These are phyloP conservation scores for Drosophila stalkeri DNA, from an alignment of 2,888 invertebrate genomes.

Conservation along the genomic window DNA sequence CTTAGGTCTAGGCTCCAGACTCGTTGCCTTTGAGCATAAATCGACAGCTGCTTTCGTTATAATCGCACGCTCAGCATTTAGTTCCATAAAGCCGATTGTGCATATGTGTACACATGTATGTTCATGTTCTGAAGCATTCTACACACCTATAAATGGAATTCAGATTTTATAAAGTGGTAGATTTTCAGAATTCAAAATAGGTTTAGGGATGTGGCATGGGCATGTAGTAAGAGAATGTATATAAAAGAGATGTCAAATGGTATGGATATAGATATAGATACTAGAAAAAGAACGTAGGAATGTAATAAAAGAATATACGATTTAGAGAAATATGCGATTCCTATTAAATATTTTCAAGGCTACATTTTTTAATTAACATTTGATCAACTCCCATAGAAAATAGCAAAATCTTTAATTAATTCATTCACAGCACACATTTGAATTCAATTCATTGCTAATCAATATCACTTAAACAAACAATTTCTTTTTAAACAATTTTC, in stretches of 20 bases:
- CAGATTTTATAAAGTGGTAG: background rate
- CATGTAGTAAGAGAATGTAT: background rate
- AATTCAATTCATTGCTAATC: background rate
- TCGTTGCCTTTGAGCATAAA: slow-evolving; percentile 28
- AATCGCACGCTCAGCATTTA: slow-evolving; percentile 25
- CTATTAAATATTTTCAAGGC: too few relatives aligned
- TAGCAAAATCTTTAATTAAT: background rate
- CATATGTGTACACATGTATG: slow-evolving; percentile 8
- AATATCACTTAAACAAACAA: background rate
- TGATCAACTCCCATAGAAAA: background rate
- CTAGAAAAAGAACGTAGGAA: too few relatives aligned
- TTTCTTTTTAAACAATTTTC: background rate
- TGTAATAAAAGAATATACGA: too few relatives aligned
- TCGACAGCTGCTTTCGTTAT: slow-evolving; percentile 51
- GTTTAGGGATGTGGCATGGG: background rate
- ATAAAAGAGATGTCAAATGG: too few relatives aligned
- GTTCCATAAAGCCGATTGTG: background rate
- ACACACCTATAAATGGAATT: slow-evolving; percentile 1
- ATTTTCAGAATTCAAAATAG: background rate
- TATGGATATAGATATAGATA: background rate
- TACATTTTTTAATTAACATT: background rate
- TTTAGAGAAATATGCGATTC: too few relatives aligned
- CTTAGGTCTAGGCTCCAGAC: background rate
- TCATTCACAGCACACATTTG: background rate
- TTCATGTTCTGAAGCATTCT: background rate